A percentile compares a stretch with the other conserved stretches of the same genome.
phyloP scores from a whole-genome alignment of 1,140 invertebrate genomes.

The Leucophenga varia region DNA sequence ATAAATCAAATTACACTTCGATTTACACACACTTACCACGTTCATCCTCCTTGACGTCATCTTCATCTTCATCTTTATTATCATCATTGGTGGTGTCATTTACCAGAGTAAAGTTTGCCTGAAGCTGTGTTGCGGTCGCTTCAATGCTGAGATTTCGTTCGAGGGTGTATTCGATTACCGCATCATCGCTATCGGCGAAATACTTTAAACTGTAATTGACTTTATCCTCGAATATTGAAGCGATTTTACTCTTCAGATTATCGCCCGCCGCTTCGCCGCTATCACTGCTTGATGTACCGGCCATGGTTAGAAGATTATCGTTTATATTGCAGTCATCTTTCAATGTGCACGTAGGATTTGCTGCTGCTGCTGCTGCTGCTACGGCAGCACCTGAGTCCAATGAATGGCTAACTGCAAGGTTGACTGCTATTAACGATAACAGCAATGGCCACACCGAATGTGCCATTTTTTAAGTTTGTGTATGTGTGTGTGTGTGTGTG shows the following conservation, averaged over 20 bases:
- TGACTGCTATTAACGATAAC: background rate
- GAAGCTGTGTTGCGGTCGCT: slow-evolving; percentile 12
- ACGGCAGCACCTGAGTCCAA: too few species aligned
- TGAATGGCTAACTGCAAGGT: slow-evolving; percentile 6
- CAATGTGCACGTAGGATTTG: slow-evolving; percentile 39
- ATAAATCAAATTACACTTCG: too few species aligned
- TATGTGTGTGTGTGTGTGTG: background rate
- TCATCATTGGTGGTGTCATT: slow-evolving; percentile 11
- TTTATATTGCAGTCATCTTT: slow-evolving; percentile 51
- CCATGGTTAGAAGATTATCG: slow-evolving; percentile 32
- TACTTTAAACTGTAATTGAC: slow-evolving; percentile 50
- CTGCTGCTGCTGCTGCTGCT: slow-evolving; percentile 18
- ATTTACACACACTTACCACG: slow-evolving; percentile 29
- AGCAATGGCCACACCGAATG: background rate
- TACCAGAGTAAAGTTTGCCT: slow-evolving; percentile 30
- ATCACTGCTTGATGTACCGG: slow-evolving; percentile 9
- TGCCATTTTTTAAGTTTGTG: background rate
- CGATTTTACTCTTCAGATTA: slow-evolving; percentile 45
- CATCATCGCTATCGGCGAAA: slow-evolving; percentile 36
- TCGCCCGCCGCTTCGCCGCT: slow-evolving; percentile 22
- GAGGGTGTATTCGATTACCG: slow-evolving; percentile 32
- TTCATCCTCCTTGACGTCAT: slow-evolving; percentile 38
- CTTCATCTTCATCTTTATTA: slow-evolving; percentile 18
- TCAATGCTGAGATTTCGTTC: slow-evolving; percentile 32
- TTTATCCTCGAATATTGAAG: slow-evolving; percentile 51